phyloP scores from a whole-genome alignment of 2,113 vertebrate species.

The Cercopithecus mona region DNA sequence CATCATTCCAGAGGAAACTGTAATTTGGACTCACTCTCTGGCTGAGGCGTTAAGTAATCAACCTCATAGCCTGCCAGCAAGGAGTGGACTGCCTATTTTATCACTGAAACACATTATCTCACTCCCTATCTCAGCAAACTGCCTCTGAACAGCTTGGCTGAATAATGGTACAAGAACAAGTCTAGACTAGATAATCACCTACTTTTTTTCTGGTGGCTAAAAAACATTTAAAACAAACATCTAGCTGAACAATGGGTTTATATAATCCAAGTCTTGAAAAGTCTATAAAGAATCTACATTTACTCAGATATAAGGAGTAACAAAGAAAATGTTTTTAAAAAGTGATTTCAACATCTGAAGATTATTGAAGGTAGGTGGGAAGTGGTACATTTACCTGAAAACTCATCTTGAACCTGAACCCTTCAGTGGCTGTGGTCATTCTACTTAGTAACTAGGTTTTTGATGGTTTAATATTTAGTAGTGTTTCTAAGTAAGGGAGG shows the following conservation, averaged over 20 bases:
- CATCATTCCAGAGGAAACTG: not conserved
- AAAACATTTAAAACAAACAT: not conserved
- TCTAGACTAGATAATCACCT: not conserved
- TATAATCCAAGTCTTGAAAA: not conserved
- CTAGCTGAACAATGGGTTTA: not conserved
- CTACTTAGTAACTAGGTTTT: not conserved
- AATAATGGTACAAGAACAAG: not conserved
- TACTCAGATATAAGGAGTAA: not conserved
- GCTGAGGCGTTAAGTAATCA: not conserved
- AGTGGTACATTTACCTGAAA: not conserved
- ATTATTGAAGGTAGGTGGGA: not conserved
- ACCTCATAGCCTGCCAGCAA: not conserved
- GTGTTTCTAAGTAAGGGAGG: not conserved
- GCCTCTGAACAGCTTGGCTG: not conserved
- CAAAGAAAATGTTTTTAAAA: not conserved
- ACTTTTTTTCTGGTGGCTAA: constrained; percentile 1
- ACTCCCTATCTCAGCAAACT: not conserved
- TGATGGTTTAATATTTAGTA: not conserved
- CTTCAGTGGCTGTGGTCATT: not conserved
- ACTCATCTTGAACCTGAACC: not conserved
- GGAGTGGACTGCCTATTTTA: not conserved
- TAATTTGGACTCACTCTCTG: not conserved
- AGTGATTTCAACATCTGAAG: not conserved
- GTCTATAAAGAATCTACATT: not conserved
- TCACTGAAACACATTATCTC: not conserved